Evolutionary conservation across 2,113 vertebrate genomes (phyloP).

Genomic region (Anoplopoma fimbria): DNA sequence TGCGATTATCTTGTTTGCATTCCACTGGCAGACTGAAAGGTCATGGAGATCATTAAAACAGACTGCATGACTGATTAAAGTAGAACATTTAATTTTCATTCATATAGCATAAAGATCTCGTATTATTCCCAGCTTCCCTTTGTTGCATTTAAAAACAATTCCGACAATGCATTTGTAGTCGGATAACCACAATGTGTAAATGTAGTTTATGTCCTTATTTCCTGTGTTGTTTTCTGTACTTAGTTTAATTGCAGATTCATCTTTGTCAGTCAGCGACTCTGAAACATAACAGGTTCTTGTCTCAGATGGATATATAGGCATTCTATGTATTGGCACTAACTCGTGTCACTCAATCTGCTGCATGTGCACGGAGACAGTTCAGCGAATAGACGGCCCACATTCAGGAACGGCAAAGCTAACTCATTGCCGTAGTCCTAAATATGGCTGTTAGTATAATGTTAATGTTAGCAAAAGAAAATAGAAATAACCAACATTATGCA

Average conservation of each 20-base stretch:
- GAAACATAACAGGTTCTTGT: constrained; percentile 18
- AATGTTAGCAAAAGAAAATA: not conserved
- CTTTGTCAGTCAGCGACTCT: constrained; percentile 27
- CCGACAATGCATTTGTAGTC: not conserved
- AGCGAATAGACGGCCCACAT: too few relatives aligned
- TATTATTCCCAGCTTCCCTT: constrained; percentile 19
- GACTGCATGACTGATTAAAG: not conserved
- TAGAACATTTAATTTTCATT: not conserved
- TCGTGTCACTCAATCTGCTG: not conserved
- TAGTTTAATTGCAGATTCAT: constrained; percentile 31
- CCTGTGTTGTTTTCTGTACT: constrained; percentile 7
- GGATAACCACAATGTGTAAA: not conserved
- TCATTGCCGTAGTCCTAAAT: not conserved
- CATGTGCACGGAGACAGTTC: too few relatives aligned
- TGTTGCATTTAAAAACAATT: not conserved
- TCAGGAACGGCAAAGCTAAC: too few relatives aligned
- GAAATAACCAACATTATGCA: not conserved
- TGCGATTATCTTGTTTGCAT: not conserved
- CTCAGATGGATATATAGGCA: constrained; percentile 12
- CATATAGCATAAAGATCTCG: not conserved
- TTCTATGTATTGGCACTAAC: not conserved
- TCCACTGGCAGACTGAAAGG: constrained; percentile 9
- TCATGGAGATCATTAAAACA: not conserved
- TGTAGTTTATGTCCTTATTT: constrained; percentile 11
- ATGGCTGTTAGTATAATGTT: not conserved